Percentiles rank a stretch among this genome's conserved stretches.
Evolutionary conservation across 2,113 vertebrate species (phyloP).

Genomic region (Nycticorax nycticorax): DNA sequence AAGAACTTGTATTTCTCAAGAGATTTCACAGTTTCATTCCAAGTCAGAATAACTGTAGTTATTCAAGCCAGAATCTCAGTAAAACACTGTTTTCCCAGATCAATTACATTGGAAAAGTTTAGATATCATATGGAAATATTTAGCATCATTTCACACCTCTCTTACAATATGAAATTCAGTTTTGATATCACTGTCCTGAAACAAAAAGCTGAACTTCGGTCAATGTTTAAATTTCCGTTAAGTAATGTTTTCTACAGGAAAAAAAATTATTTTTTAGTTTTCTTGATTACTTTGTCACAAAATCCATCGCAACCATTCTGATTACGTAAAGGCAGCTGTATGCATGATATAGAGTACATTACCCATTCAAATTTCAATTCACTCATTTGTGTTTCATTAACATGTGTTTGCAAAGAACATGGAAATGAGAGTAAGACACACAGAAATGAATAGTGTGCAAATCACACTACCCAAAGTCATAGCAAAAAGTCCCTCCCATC

Average conservation of each 20-base stretch:
- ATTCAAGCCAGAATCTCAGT: background rate
- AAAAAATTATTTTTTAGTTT: background rate
- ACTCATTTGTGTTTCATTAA: background rate
- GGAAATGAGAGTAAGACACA: background rate
- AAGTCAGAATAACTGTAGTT: background rate
- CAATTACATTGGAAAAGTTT: background rate
- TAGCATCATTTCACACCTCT: background rate
- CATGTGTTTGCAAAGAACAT: background rate
- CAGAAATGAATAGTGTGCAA: background rate
- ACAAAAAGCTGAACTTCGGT: background rate
- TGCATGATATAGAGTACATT: accelerated
- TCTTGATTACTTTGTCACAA: background rate
- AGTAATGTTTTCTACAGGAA: background rate
- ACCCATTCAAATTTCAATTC: background rate
- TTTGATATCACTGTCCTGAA: background rate
- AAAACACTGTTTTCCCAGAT: background rate
- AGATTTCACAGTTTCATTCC: background rate
- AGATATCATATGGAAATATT: background rate
- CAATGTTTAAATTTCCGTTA: background rate
- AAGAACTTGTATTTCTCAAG: background rate
- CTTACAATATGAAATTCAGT: background rate
- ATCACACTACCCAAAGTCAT: background rate
- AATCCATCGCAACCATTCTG: background rate
- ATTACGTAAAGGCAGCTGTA: background rate
- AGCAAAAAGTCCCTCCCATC: background rate